These are phyloP conservation scores for Megalops atlanticus DNA, from an alignment of 2,113 vertebrate genomes.

Conservation along the genomic window DNA sequence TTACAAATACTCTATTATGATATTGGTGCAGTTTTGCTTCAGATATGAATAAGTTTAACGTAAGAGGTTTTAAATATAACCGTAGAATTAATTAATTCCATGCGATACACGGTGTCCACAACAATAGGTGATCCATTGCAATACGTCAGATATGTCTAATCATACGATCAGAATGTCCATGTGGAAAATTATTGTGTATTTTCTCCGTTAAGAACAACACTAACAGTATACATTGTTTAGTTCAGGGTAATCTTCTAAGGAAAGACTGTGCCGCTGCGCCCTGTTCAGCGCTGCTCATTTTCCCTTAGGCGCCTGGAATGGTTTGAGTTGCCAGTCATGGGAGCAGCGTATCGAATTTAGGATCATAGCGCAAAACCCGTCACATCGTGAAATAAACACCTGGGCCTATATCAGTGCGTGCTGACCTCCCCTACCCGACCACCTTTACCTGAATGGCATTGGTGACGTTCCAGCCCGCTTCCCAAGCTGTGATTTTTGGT, in stretches of 20 bases:
- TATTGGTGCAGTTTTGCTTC: too few relatives aligned
- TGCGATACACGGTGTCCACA: too few relatives aligned
- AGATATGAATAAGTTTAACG: too few relatives aligned
- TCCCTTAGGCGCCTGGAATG: background rate
- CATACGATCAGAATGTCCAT: too few relatives aligned
- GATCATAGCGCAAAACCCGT: background rate
- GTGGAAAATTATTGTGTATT: too few relatives aligned
- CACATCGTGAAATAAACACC: background rate
- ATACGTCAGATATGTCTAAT: too few relatives aligned
- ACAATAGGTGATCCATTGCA: too few relatives aligned
- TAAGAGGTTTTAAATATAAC: too few relatives aligned
- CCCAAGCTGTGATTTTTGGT: conserved; percentile 96
- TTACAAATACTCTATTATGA: too few relatives aligned
- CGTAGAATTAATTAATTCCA: too few relatives aligned
- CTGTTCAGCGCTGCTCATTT: background rate
- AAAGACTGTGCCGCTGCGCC: background rate
- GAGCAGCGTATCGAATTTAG: background rate
- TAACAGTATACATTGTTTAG: background rate
- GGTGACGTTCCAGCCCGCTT: conserved; percentile 98
- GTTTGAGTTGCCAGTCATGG: background rate
- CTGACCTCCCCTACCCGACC: background rate
- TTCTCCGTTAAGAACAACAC: too few relatives aligned
- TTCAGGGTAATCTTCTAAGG: background rate
- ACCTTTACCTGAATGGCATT: conserved; percentile 95
- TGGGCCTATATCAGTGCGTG: background rate